Percentiles rank a stretch among this genome's conserved stretches.
These are phyloP conservation scores for Cotesia chilonis DNA, from an alignment of 1,140 invertebrate species.

Conservation along the genomic window DNA sequence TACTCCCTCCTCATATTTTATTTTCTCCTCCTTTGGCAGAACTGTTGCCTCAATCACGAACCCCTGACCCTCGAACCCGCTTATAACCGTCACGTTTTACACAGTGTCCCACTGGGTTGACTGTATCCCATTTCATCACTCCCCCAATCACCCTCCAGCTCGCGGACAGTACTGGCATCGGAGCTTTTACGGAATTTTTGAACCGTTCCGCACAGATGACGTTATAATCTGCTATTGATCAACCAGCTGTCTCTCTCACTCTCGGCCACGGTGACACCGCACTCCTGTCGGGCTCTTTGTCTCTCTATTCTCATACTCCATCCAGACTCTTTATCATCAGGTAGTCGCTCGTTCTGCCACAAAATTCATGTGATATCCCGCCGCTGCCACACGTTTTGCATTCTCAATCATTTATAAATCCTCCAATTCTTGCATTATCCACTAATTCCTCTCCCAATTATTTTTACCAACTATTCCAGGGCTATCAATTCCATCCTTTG, in stretches of 20 bases:
- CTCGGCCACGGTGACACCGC: slow-evolving; percentile 7
- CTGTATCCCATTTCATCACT: slow-evolving; percentile 10
- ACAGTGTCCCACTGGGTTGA: slow-evolving; percentile 9
- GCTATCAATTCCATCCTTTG: too few species aligned
- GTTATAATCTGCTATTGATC: slow-evolving; percentile 64
- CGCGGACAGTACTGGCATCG: slow-evolving; percentile 50
- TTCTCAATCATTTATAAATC: slow-evolving; percentile 5
- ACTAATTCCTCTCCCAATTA: too few species aligned
- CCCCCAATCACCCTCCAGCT: slow-evolving; percentile 33
- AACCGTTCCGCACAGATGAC: slow-evolving; percentile 60
- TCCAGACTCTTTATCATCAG: slow-evolving; percentile 10
- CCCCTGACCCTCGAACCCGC: not conserved
- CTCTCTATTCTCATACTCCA: slow-evolving; percentile 10
- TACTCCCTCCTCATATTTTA: slow-evolving; percentile 10
- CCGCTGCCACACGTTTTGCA: slow-evolving; percentile 6
- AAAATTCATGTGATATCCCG: slow-evolving; percentile 19
- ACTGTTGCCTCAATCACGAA: slow-evolving; percentile 28
- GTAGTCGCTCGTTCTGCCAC: slow-evolving; percentile 4
- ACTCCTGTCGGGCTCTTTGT: not conserved
- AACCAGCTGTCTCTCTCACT: slow-evolving; percentile 41
- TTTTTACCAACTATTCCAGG: too few species aligned
- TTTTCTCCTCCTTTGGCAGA: slow-evolving; percentile 24
- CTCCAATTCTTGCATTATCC: too few species aligned
- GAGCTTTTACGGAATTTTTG: slow-evolving; percentile 62
- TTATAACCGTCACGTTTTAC: slow-evolving; percentile 1